These are phyloP conservation scores for Microctonus brassicae DNA, from an alignment of 2,888 invertebrate genomes.

Conservation along the genomic window DNA sequence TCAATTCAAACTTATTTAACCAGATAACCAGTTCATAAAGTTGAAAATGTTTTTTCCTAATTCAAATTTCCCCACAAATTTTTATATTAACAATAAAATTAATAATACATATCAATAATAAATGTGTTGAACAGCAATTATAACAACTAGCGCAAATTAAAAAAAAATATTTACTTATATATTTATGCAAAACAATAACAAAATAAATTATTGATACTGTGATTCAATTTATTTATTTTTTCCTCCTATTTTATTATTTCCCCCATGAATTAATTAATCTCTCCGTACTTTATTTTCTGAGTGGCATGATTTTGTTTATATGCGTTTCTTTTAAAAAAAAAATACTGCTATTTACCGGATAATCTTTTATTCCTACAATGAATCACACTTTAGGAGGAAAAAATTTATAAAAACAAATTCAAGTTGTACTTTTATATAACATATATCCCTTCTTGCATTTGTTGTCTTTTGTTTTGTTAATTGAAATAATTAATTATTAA, in stretches of 20 bases:
- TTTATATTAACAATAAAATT: background rate
- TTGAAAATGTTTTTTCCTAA: constrained; percentile 16
- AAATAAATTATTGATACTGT: background rate
- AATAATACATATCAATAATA: constrained; percentile 15
- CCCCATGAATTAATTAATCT: background rate
- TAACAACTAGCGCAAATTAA: constrained; percentile 5
- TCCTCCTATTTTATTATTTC: too few relatives aligned
- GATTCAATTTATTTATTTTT: background rate
- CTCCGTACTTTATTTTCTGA: background rate
- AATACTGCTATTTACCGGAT: background rate
- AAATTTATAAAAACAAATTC: background rate
- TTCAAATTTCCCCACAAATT: constrained; percentile 3
- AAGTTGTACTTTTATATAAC: background rate
- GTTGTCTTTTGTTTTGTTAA: background rate
- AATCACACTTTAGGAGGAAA: background rate
- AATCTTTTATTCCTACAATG: background rate
- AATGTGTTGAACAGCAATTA: background rate
- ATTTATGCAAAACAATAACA: background rate
- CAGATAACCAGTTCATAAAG: background rate
- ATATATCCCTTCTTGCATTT: background rate
- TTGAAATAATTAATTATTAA: background rate
- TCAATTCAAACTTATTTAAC: constrained; percentile 29
- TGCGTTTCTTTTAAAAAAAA: background rate
- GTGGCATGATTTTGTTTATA: background rate
- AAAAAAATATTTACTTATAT: background rate